Conservation (phyloP, 2,797 vertebrate species). For the Mycteria americana region DNA sequence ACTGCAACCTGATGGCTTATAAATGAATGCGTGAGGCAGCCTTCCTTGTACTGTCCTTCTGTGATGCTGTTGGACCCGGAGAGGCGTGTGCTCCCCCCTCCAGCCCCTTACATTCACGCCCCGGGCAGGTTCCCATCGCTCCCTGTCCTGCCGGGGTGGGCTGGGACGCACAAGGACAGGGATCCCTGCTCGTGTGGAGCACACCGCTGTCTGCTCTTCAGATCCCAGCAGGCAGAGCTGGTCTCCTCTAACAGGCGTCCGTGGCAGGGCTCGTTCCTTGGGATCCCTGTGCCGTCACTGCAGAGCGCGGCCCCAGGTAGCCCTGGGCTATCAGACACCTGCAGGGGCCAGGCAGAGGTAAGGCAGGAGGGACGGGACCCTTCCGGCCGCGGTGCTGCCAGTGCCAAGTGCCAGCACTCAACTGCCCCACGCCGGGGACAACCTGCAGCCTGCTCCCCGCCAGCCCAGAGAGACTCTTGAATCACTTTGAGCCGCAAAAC, state of each 20-base stretch:
- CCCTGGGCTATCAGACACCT: background rate
- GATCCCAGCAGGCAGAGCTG: background rate
- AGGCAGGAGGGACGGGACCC: background rate
- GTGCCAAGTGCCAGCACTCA: too few species aligned
- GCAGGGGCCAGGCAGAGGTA: background rate
- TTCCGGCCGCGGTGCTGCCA: background rate
- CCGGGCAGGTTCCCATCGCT: background rate
- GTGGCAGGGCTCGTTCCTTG: too few species aligned
- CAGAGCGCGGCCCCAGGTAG: background rate
- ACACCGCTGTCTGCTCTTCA: background rate
- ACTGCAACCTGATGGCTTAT: background rate
- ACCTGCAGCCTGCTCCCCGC: background rate
- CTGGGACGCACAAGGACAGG: background rate
- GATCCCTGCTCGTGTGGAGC: background rate
- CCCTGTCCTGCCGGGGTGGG: background rate
- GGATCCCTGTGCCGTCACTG: background rate
- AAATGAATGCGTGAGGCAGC: background rate
- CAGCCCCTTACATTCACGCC: background rate
- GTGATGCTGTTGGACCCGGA: rapidly evolving
- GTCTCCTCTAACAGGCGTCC: background rate
- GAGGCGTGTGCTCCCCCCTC: rapidly evolving
- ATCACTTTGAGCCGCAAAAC: background rate
- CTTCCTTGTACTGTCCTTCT: background rate
- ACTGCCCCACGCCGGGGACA: rapidly evolving
- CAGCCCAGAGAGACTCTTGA: background rate